Conservation (phyloP, 2,888 invertebrate species). For the Geotrupes spiniger region DNA sequence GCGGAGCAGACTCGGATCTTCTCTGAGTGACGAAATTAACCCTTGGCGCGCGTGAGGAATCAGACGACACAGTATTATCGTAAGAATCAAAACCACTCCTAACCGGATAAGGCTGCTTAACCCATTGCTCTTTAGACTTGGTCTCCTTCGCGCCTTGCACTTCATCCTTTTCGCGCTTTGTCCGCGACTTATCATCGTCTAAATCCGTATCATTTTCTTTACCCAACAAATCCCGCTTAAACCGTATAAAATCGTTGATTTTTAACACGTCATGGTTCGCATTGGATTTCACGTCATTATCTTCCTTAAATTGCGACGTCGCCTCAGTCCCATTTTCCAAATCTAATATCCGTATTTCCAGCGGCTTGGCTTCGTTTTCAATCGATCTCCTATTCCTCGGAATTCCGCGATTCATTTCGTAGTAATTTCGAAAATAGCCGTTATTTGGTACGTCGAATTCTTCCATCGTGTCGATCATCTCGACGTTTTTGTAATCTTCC, state of each 20-base stretch:
- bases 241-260: slow-evolving; percentile 46
- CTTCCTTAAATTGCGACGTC: slow-evolving; percentile 4
- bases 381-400: too few relatives aligned
- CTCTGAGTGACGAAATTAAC: slow-evolving; percentile 63
- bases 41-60: slow-evolving; percentile 60
- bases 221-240: slow-evolving; percentile 32
- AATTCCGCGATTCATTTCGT: too few relatives aligned
- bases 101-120: slow-evolving; percentile 57
- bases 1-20: slow-evolving; percentile 42
- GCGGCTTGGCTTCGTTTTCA: slow-evolving; percentile 29
- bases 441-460: not conserved
- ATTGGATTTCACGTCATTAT: not conserved
- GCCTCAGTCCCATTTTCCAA: slow-evolving; percentile 16
- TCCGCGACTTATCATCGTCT: slow-evolving; percentile 14
- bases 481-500: slow-evolving; percentile 17
- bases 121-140: slow-evolving; percentile 60
- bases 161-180: slow-evolving; percentile 26
- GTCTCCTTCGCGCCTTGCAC: slow-evolving; percentile 52
- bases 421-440: not conserved
- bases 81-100: slow-evolving; percentile 42
- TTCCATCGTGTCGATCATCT: slow-evolving; percentile 15
- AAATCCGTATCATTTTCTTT: slow-evolving; percentile 9
- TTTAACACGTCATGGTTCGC: slow-evolving; percentile 18
- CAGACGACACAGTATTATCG: slow-evolving; percentile 54
- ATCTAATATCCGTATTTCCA: slow-evolving; percentile 34